Base-by-base conservation (phyloP, 2,113 vertebrate species). In the Climacteris rufus region DNA sequence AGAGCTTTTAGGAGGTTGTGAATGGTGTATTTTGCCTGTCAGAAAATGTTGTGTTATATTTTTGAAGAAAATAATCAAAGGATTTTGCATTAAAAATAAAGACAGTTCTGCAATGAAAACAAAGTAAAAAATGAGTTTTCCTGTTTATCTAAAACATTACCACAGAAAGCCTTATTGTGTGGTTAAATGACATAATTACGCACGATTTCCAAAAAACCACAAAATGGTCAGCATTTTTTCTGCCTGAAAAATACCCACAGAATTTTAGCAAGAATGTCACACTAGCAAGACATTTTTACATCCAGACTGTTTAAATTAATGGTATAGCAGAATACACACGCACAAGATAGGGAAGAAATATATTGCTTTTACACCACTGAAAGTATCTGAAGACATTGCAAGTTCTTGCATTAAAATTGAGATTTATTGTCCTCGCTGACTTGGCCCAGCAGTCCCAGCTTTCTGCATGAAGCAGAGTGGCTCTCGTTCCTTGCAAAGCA, bases 211-310 rank as follows among this genome's bases (percentile, higher is more conserved):
- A 87, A 94, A 98, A 97, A 97, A 57, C 92, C 97, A 96, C 96
- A 94, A 90, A 94, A 96, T 13, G 90, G 97, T 97, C 97, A 98
- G 97, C 97, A 98, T 97, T 97, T 97, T 98, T 97, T 93, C 83
- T 97, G 96, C 96, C 97, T 98, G 96, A 92, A 96, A 93, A 98
- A 97, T 97, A 96, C 96, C 97, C 97, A 95, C 96, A 97, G 87
- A 96, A 95, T 96, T 96, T 96, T 63, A 94, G 66, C 37, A 96
- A 91, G 84, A 97, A 96, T 94, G 95, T 96, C 92, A 94, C 88
- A 92, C 93, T 93, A 71, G 85, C 72, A 66, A 22, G 77, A 88
- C 89, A 74, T 89, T 93, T 96, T 66, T 80, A 61, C 79, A 94
- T 95, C 94, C 97, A 97, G 93, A 82, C 90, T 63, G 45, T 83